Evolutionary conservation across 92 coral and sea anemone species (phyloP).

Genomic region (Muricea muricata): DNA sequence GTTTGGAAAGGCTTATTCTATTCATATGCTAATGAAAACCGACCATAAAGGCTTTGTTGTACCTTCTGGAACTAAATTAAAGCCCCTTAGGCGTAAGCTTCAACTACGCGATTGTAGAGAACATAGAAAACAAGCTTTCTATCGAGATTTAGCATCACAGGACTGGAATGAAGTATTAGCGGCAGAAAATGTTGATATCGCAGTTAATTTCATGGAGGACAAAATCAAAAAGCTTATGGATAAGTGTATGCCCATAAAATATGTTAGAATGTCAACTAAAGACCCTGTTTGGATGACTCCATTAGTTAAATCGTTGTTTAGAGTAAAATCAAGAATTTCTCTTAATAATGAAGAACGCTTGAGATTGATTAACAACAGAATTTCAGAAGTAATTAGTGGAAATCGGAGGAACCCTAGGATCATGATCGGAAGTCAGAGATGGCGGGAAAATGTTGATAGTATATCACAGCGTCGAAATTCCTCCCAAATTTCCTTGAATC

Average conservation of each 20-base stretch:
- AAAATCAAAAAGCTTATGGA: constrained; percentile 46
- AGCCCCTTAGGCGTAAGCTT: constrained; percentile 57
- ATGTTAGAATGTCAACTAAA: constrained; percentile 38
- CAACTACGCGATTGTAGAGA: constrained; percentile 56
- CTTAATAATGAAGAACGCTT: constrained; percentile 17
- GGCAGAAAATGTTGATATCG: constrained; percentile 22
- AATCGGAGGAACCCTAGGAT: constrained; percentile 31
- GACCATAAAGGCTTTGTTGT: constrained; percentile 65
- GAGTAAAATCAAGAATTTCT: constrained; percentile 53
- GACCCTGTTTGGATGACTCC: constrained; percentile 67
- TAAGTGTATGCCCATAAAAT: constrained; percentile 38
- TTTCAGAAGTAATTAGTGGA: constrained; percentile 52
- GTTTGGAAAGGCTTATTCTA: constrained; percentile 61
- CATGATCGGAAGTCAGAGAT: constrained; percentile 25
- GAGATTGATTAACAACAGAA: constrained; percentile 29
- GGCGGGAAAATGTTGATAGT: constrained; percentile 54
- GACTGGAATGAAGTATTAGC: constrained; percentile 54
- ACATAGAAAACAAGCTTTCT: constrained; percentile 56
- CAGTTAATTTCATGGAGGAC: constrained; percentile 44
- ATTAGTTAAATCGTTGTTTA: constrained; percentile 41
- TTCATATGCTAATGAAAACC: constrained; percentile 65
- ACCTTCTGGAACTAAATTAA: constrained; percentile 71
- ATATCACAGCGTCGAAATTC: constrained; percentile 46
- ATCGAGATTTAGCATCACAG: constrained; percentile 40
- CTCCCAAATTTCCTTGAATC: constrained; percentile 42